A percentile compares a stretch with the other conserved stretches of the same genome.
Conservation (phyloP, 64 coral and sea anemone genomes). For the Astreopora myriophthalma region DNA sequence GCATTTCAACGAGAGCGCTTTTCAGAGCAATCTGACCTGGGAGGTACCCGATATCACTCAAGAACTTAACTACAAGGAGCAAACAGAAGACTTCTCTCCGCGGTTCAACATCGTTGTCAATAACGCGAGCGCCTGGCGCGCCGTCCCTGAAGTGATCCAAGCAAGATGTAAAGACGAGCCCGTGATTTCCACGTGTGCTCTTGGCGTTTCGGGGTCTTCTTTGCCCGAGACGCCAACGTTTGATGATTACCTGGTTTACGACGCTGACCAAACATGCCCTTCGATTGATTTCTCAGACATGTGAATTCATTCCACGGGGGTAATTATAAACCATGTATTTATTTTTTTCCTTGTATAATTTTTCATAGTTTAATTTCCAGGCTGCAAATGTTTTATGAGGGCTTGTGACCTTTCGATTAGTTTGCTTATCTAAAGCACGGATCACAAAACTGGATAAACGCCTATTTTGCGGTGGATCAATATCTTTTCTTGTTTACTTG, state of each 20-base stretch:
- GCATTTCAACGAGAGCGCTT: constrained; percentile 52
- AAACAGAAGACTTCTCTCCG: neutral
- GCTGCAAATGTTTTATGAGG: neutral
- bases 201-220: constrained; percentile 27
- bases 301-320: constrained; percentile 38
- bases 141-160: constrained; percentile 48
- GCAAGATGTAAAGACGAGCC: constrained; percentile 73
- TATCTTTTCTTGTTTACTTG: neutral
- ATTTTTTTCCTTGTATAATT: neutral
- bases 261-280: constrained; percentile 96
- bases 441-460: neutral
- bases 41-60: constrained; percentile 86
- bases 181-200: constrained; percentile 25
- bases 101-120: constrained; percentile 1
- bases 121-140: constrained; percentile 64
- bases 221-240: constrained; percentile 88
- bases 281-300: constrained; percentile 97
- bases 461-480: neutral
- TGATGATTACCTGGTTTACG: constrained; percentile 91
- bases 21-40: constrained; percentile 79
- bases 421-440: neutral
- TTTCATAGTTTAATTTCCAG: neutral
- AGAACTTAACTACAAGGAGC: constrained; percentile 58
- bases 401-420: neutral
- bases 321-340: constrained; percentile 18